Evolutionary conservation across 2,797 vertebrate genomes (phyloP).

Genomic region (Poeciliopsis presidionis): DNA sequence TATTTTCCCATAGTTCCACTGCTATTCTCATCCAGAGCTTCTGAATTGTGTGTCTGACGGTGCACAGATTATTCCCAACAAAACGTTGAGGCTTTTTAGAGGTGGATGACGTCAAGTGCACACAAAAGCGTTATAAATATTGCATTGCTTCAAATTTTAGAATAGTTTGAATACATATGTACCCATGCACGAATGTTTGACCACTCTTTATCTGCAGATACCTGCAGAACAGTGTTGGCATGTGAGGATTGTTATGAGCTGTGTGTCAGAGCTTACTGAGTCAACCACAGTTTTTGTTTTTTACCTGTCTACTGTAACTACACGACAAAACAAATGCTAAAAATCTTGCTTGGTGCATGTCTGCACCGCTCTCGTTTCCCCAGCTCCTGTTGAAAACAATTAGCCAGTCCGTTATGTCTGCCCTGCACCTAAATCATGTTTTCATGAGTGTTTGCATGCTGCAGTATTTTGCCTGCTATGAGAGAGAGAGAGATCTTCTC

Average conservation of each 20-base stretch:
- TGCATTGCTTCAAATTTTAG: background rate
- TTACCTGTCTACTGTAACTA: conserved; percentile 25
- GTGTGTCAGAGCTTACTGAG: conserved; percentile 59
- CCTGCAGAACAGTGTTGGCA: background rate
- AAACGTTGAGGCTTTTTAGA: background rate
- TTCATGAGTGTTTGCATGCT: conserved; percentile 13
- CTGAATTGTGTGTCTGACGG: conserved; percentile 6
- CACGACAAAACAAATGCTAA: conserved; percentile 67
- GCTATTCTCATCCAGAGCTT: conserved; percentile 23
- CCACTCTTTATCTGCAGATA: background rate
- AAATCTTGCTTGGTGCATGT: conserved; percentile 62
- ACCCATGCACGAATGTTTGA: background rate
- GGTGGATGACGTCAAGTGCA: background rate
- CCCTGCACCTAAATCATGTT: conserved; percentile 15
- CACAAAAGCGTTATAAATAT: background rate
- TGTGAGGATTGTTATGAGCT: conserved; percentile 6
- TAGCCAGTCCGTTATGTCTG: conserved; percentile 31
- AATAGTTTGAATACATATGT: background rate
- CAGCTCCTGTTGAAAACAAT: conserved; percentile 17
- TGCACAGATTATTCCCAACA: background rate
- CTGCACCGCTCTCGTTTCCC: conserved; percentile 24
- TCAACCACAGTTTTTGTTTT: conserved; percentile 31
- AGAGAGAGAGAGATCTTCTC: conserved; percentile 51
- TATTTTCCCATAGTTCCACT: conserved; percentile 8
- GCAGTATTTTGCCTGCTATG: conserved; percentile 16